Base-by-base conservation (phyloP, 2,113 vertebrate genomes). In the Drymodes brunneopygia region DNA sequence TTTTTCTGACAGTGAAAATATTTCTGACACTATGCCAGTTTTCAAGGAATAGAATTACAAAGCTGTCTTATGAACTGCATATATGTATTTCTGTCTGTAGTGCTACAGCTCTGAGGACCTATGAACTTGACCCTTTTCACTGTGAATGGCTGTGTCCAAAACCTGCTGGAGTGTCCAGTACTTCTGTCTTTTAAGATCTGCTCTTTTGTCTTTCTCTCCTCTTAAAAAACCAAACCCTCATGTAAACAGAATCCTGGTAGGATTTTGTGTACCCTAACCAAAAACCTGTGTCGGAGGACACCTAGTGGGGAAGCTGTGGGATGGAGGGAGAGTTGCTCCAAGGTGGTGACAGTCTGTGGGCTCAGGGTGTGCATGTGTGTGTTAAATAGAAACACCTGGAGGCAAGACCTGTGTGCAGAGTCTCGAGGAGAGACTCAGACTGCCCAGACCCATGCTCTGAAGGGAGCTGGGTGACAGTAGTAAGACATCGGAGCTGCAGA, bases 351-450 rank as follows among this genome's bases (percentile, higher is more conserved):
- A 11, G 5, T 21, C 8, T 65, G 40, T 27, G 25, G 22, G 15
- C 71, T 10, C 9, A 20, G 58, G 3, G 9, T 17, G 31, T 23
- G 17, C 1, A 0, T 33, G 18, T 8, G 16, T 1, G 0, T 40
- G 2, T 21, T 31, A 33, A 44, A 19, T 25, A 38, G 35, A 91
- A 84, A 45, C 0, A 0, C 3, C 8, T 78, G 20, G 36, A 53
- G 7, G 8, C 21, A 35, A 61, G 42, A 62, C 21, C 15, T n/a
- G 10, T 31, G 9, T 0, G 0, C 47, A 11, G 60, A 53, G 29
- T n/a, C 28, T 21, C 33, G 12, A 51, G 47, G 64, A 24, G 50
- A 56, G 47, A 7, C 19, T 1, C 5, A 35, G 4, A 2, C 40
- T 73, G 31, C 8, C 29, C 23, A 54, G 18, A 9, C 16, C 31